Base-by-base conservation (phyloP, 2,113 vertebrate species). In the Synchiropus splendidus region DNA sequence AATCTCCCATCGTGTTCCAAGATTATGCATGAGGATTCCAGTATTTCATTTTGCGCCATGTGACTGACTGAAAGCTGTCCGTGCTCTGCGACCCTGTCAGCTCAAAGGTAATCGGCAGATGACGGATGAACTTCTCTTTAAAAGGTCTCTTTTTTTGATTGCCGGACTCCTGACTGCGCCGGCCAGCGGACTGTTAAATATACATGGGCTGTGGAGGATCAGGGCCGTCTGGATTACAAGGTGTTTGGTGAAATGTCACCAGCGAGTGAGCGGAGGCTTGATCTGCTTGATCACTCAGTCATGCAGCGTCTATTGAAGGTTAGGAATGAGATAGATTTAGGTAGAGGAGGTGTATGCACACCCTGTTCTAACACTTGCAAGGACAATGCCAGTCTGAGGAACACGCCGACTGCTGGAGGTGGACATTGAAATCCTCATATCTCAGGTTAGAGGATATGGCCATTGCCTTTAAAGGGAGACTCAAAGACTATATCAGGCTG, bases 181-280 rank as follows among this genome's bases (percentile, higher is more conserved):
- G 48, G 54, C 48, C 46, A 47, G 45, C 50, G 42, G 34, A 37
- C 61, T 72, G 16, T 34, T 70, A 62, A 73, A 77, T 79, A 79
- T 77, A 75, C 53, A 74, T 66, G 56, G 41, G 39, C 46, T 41
- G 47, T 36, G 41, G 49, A 56, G 58, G 65, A 68, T 74, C 72
- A 64, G 41, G 59, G 45, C 5, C n/a, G 52, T 34, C 44, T 16
- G 49, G 55, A 66, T 27, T 72, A 54, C 58, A 49, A 58, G 54
- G 53, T 60, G 62, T 76, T 70, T 74, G 75, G 56, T 2, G 27
- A 80, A 78, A 80, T 80, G 78, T 78, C 78, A 80, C 63, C 37
- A 30, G 48, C 61, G 56, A 60, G 18, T 27, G 31, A 34, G 64
- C 55, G 14, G 53, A 67, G 48, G 48, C 58, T 70, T 66, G 70